Evolutionary conservation across 2,797 vertebrate species (phyloP).

Genomic region (Aratinga solstitialis): DNA sequence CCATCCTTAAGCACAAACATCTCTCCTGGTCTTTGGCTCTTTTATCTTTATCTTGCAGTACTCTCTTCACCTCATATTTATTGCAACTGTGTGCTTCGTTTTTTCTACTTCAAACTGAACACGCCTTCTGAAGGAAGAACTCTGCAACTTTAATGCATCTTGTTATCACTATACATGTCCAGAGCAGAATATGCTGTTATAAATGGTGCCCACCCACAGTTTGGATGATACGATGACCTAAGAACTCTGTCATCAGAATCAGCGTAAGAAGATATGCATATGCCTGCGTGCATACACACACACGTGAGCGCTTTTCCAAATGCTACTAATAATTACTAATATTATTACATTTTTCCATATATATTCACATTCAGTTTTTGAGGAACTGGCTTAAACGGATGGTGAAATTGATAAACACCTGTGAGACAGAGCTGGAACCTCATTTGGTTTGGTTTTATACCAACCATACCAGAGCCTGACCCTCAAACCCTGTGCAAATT

Average conservation of each 20-base stretch:
- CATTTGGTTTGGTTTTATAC: background rate
- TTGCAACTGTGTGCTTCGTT: background rate
- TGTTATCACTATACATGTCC: background rate
- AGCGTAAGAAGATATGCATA: background rate
- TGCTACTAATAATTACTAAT: background rate
- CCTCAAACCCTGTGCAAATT: background rate
- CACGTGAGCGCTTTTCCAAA: background rate
- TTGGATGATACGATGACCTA: background rate
- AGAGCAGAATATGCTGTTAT: background rate
- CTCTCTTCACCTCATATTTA: background rate
- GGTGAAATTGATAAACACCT: background rate
- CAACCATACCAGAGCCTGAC: background rate
- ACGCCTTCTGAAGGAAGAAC: background rate
- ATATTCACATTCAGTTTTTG: background rate
- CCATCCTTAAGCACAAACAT: background rate
- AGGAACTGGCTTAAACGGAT: background rate
- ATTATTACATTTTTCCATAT: background rate
- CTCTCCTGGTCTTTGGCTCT: background rate
- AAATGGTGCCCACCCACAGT: background rate
- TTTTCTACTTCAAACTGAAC: background rate
- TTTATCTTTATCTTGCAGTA: background rate
- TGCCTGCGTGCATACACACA: too few relatives aligned
- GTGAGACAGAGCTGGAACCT: background rate
- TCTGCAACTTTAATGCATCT: background rate
- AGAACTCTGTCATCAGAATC: background rate